Conservation (phyloP, 2,888 invertebrate genomes). For the Calliscelio sp. region DNA sequence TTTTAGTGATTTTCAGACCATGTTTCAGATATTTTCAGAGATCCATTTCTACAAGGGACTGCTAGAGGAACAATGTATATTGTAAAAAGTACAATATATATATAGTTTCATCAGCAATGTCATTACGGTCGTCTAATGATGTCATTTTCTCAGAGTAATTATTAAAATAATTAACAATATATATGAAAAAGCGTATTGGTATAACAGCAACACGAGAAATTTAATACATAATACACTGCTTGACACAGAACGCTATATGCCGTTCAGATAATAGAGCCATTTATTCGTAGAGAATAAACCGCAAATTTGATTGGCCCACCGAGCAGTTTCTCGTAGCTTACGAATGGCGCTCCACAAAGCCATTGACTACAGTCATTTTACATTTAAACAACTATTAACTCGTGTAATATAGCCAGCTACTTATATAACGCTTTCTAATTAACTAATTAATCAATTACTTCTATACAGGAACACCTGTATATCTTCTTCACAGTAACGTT, state of each 20-base stretch:
- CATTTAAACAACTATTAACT: constrained; percentile 69
- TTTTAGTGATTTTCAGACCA: too few species aligned
- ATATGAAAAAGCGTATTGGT: not conserved
- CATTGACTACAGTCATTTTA: constrained; percentile 65
- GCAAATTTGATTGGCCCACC: constrained; percentile 73
- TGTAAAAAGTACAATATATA: too few species aligned
- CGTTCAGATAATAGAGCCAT: constrained; percentile 66
- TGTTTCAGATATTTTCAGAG: too few species aligned
- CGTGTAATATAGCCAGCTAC: constrained; percentile 45
- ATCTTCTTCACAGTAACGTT: too few species aligned
- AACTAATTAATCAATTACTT: constrained; percentile 48
- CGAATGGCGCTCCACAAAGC: constrained; percentile 58
- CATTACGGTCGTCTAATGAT: too few species aligned
- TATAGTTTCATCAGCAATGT: too few species aligned
- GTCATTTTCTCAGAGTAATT: too few species aligned
- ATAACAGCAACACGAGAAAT: constrained; percentile 47
- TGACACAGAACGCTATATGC: constrained; percentile 56
- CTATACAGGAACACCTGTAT: not conserved
- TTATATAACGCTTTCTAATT: constrained; percentile 41
- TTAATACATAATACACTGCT: constrained; percentile 53
- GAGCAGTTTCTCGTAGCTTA: constrained; percentile 63
- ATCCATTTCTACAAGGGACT: too few species aligned
- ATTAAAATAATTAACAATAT: too few species aligned
- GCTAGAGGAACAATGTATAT: too few species aligned
- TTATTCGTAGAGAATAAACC: constrained; percentile 71